A percentile compares a stretch with the other conserved stretches of the same genome.
Conservation (phyloP, 2,113 vertebrate genomes). For the Megaceryle maxima region DNA sequence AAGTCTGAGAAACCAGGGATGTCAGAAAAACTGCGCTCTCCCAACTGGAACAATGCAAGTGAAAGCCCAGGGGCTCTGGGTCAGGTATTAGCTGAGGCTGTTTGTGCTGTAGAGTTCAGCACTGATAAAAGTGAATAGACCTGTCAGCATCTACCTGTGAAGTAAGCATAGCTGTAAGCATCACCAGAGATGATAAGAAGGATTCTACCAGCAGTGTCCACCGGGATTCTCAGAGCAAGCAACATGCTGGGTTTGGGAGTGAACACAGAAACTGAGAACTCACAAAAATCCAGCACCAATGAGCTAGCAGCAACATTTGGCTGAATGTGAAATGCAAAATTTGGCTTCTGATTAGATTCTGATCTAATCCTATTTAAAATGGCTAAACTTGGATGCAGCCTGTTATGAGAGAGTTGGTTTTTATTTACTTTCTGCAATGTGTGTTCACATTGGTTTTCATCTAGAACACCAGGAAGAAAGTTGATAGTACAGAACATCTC, state of each 20-base stretch:
- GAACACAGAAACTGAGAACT: not conserved
- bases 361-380: not conserved
- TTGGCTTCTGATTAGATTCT: not conserved
- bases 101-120: not conserved
- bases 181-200: not conserved
- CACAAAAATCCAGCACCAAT: not conserved
- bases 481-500: not conserved
- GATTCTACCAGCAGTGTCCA: not conserved
- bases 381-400: not conserved
- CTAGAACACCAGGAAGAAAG: not conserved
- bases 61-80: not conserved
- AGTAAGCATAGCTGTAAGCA: not conserved
- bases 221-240: not conserved
- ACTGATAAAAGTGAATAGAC: not conserved
- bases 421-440: not conserved
- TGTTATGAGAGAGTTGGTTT: not conserved
- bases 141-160: not conserved
- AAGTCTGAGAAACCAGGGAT: not conserved
- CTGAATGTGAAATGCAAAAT: not conserved
- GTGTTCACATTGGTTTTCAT: not conserved
- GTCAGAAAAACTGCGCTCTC: not conserved
- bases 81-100: not conserved
- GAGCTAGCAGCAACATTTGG: not conserved
- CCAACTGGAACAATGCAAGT: not conserved
- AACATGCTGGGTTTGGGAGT: not conserved